phyloP scores from a whole-genome alignment of 37 sponge, comb jelly and placozoan species.

The Mnemiopsis leidyi region DNA sequence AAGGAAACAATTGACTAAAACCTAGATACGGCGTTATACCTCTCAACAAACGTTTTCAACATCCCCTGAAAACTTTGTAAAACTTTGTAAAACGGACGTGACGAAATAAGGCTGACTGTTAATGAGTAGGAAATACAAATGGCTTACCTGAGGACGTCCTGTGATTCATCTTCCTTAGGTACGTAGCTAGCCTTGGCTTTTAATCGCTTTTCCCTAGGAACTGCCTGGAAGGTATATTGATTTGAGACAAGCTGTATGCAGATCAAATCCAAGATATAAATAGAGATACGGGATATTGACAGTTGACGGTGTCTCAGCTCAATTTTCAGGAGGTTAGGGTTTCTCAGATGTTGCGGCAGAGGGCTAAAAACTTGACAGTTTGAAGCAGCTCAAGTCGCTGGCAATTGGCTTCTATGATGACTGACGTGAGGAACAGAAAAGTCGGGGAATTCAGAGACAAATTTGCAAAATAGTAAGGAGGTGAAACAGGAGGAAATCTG shows the following conservation, averaged over 20 bases:
- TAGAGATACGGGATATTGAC: neutral
- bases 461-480: too few species aligned
- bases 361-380: too few species aligned
- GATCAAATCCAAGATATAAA: neutral
- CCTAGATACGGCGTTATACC: neutral
- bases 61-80: neutral
- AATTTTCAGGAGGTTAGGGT: neutral
- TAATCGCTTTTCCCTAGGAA: neutral
- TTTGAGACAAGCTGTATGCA: neutral
- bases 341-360: neutral
- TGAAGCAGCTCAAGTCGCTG: too few species aligned
- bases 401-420: too few species aligned
- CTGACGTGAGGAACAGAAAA: too few species aligned
- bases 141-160: slow-evolving; percentile 6
- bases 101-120: too few species aligned
- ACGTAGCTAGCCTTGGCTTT: slow-evolving; percentile 32
- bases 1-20: neutral
- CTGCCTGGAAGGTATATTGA: neutral
- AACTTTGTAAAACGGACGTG: too few species aligned
- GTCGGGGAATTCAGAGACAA: too few species aligned
- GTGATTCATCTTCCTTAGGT: neutral
- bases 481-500: too few species aligned
- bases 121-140: neutral
- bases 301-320: neutral
- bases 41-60: too few species aligned